These are phyloP conservation scores for Anser brachyrhynchus DNA, from an alignment of 2,113 vertebrate genomes.

Conservation along the genomic window DNA sequence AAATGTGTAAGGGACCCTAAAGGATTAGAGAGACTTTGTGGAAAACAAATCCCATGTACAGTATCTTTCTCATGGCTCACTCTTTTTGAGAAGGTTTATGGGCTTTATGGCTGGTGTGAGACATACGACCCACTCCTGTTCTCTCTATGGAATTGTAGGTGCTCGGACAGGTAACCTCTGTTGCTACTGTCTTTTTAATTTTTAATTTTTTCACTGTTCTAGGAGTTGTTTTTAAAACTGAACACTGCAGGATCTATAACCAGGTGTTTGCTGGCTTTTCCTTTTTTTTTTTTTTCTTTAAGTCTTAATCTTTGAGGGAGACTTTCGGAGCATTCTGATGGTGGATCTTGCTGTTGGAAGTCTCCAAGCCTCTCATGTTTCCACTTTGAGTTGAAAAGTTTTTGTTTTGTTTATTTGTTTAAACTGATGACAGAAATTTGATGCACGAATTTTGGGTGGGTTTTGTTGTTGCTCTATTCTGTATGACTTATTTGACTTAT, in stretches of 20 bases:
- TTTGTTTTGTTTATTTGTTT: constrained; percentile 72
- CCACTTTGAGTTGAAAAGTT: constrained; percentile 74
- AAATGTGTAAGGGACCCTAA: constrained; percentile 49
- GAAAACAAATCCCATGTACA: constrained; percentile 62
- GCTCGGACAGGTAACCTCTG: constrained; percentile 83
- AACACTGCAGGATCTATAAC: constrained; percentile 72
- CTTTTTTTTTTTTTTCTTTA: constrained; percentile 70
- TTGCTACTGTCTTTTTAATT: constrained; percentile 77
- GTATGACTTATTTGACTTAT: constrained; percentile 44
- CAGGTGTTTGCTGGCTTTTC: constrained; percentile 63
- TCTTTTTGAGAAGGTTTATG: constrained; percentile 85
- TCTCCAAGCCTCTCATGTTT: constrained; percentile 60
- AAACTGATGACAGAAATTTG: background rate
- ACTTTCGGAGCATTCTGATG: constrained; percentile 70
- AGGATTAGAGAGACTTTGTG: constrained; percentile 70
- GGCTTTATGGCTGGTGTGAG: constrained; percentile 85
- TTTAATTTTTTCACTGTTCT: constrained; percentile 71
- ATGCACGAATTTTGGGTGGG: constrained; percentile 48
- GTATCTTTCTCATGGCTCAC: constrained; percentile 78
- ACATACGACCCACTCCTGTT: constrained; percentile 81
- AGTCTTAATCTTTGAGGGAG: constrained; percentile 65
- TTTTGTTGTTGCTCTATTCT: constrained; percentile 60
- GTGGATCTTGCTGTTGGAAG: constrained; percentile 71
- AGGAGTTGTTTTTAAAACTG: constrained; percentile 69
- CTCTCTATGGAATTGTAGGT: constrained; percentile 84